A percentile compares a stretch with the other conserved stretches of the same genome.
These are phyloP conservation scores for Poecilia picta DNA, from an alignment of 2,797 vertebrate species.

Conservation along the genomic window DNA sequence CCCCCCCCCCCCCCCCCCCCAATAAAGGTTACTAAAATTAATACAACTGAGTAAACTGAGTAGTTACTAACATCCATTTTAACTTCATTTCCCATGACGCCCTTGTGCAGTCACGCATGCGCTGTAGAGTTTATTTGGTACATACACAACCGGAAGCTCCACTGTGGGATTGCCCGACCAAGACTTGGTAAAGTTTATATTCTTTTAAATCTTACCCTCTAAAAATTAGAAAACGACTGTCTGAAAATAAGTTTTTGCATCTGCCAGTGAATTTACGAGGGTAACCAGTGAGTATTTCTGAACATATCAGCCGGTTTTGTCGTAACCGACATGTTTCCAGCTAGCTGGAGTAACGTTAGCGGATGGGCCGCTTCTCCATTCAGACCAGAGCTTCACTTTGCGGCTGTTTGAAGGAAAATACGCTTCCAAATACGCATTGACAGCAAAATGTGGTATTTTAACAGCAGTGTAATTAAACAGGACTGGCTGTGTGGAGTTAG, in stretches of 20 bases:
- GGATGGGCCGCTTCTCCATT: conserved; percentile 69
- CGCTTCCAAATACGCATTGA: fast-evolving
- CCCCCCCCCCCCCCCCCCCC: fast-evolving
- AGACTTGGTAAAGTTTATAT: conserved; percentile 75
- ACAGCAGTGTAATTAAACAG: neutral
- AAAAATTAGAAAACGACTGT: neutral
- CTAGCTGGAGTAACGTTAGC: conserved; percentile 67
- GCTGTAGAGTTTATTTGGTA: conserved; percentile 69
- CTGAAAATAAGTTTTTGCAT: conserved; percentile 4
- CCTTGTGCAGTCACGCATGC: conserved; percentile 50
- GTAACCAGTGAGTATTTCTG: neutral
- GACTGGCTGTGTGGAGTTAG: neutral
- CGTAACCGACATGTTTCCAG: conserved; percentile 27
- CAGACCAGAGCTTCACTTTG: conserved; percentile 26
- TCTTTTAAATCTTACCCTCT: conserved; percentile 25
- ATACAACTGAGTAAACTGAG: neutral
- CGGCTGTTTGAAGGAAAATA: neutral
- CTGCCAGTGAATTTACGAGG: neutral
- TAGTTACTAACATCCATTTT: neutral
- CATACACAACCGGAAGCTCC: conserved; percentile 76
- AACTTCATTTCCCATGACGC: conserved; percentile 71
- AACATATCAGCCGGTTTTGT: conserved; percentile 7
- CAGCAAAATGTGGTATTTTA: fast-evolving
- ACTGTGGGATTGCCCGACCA: conserved; percentile 67
- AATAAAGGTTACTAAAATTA: neutral